Conservation (phyloP, 2,888 invertebrate genomes). For the Silvanus unidentatus region DNA sequence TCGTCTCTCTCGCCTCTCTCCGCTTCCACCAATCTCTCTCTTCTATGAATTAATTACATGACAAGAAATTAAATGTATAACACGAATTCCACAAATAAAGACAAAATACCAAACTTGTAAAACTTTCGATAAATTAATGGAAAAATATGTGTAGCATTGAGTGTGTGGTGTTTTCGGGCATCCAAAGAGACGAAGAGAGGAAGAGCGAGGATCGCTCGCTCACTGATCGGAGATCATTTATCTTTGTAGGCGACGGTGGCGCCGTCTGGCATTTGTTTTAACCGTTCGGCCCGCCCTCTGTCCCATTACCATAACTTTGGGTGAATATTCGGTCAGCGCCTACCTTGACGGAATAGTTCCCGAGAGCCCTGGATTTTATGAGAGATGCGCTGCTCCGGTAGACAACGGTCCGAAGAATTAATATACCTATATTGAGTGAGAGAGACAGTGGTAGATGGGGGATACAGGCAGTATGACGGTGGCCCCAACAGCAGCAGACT, state of each 20-base stretch:
- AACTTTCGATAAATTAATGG: conserved; percentile 21
- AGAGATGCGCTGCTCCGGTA: no score
- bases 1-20: not conserved
- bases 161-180: no score
- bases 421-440: no score
- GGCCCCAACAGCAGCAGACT: no score
- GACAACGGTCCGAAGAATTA: no score
- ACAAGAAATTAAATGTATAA: conserved; percentile 18
- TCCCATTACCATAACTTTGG: conserved; percentile 32
- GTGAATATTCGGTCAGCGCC: conserved; percentile 2
- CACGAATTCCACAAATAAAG: conserved; percentile 25
- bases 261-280: conserved; percentile 31
- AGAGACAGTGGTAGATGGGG: no score
- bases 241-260: conserved; percentile 28
- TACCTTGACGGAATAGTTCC: conserved; percentile 2
- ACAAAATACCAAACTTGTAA: conserved; percentile 22
- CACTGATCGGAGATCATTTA: conserved; percentile 23
- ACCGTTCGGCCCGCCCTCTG: conserved; percentile 31
- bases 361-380: not conserved
- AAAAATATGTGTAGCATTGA: conserved; percentile 1
- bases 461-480: no score
- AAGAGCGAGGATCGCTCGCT: not conserved
- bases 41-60: conserved; percentile 2
- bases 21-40: no score
- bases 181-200: no score